Conservation (phyloP, 2,888 invertebrate species). For the Mesorhabditis belari region DNA sequence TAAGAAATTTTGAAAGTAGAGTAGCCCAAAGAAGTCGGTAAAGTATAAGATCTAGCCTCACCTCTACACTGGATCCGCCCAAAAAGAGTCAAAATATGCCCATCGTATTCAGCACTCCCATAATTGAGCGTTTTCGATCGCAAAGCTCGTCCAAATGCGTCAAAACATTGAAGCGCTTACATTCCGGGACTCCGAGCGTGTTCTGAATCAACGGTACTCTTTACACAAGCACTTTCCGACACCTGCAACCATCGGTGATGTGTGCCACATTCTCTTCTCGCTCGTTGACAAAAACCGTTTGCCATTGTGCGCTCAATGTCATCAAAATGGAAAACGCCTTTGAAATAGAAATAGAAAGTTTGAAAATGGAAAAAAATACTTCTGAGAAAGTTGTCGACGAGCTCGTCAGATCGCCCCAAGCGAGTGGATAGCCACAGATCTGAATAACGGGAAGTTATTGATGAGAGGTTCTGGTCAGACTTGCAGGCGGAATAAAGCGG, state of each 20-base stretch:
- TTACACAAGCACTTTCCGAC: neutral
- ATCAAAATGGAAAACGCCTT: too few relatives aligned
- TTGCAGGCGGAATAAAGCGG: too few relatives aligned
- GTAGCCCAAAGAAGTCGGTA: too few relatives aligned
- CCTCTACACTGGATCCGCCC: constrained; percentile 3
- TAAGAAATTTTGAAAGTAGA: too few relatives aligned
- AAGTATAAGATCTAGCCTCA: too few relatives aligned
- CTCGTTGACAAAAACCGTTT: constrained; percentile 21
- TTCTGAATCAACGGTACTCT: constrained; percentile 17
- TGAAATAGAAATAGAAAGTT: neutral
- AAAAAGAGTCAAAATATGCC: constrained; percentile 22
- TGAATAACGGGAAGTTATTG: constrained; percentile 2
- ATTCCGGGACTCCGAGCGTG: constrained; percentile 29
- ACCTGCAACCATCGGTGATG: constrained; percentile 37
- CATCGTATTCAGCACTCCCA: constrained; percentile 2
- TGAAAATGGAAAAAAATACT: too few relatives aligned
- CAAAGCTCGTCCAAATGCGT: constrained; percentile 24
- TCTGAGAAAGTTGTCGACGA: constrained; percentile 3
- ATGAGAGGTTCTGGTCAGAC: too few relatives aligned
- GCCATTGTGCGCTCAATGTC: constrained; percentile 21
- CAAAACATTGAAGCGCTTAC: constrained; percentile 24
- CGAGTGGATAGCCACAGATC: constrained; percentile 25
- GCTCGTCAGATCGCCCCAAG: constrained; percentile 12
- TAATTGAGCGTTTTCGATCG: constrained; percentile 16
- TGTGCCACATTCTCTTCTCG: constrained; percentile 20